These are phyloP conservation scores for Eubucco bourcierii DNA, from an alignment of 2,113 vertebrate species.

Conservation along the genomic window DNA sequence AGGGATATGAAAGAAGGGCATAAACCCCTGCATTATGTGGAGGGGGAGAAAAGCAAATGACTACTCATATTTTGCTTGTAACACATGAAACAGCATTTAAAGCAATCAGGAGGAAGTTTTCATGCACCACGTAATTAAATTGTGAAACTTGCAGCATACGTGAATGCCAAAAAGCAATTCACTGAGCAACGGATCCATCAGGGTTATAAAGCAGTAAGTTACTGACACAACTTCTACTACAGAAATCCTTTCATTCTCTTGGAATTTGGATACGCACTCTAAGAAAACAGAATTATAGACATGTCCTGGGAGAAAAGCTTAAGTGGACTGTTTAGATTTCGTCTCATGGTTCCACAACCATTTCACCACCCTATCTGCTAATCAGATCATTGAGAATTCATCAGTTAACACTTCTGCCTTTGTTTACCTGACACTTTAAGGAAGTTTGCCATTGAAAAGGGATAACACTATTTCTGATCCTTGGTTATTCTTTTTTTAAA, in stretches of 20 bases:
- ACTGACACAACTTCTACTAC: background rate
- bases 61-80: background rate
- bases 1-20: background rate
- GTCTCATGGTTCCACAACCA: background rate
- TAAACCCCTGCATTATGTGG: background rate
- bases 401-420: background rate
- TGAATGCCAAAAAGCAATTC: background rate
- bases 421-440: background rate
- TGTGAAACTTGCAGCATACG: background rate
- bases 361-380: background rate
- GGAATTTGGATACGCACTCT: background rate
- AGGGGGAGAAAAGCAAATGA: background rate
- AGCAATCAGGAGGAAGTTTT: background rate
- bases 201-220: background rate
- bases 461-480: background rate
- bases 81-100: background rate
- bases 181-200: background rate
- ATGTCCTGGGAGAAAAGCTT: background rate
- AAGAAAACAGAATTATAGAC: background rate
- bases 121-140: background rate
- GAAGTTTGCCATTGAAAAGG: background rate
- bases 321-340: background rate
- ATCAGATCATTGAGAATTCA: background rate
- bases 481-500: background rate
- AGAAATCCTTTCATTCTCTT: background rate